Evolutionary conservation across 2,797 vertebrate genomes (phyloP).

Genomic region (Rhabdomys pumilio): DNA sequence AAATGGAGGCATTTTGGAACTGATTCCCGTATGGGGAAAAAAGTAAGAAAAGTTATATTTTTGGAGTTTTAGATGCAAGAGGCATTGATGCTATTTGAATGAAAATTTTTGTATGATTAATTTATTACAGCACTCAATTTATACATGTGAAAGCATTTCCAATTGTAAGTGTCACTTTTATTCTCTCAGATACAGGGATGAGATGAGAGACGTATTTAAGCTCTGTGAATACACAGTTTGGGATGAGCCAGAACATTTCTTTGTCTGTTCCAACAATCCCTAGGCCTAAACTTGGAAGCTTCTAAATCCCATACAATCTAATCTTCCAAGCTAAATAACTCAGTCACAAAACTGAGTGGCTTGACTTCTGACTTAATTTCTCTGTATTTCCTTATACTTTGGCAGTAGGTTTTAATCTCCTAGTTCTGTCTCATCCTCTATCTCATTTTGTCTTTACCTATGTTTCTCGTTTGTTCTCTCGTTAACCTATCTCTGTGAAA

Average conservation of each 20-base stretch:
- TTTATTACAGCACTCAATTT: neutral
- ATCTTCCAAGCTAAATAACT: neutral
- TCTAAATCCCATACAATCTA: neutral
- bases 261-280: neutral
- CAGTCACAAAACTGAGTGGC: neutral
- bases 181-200: neutral
- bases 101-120: neutral
- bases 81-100: neutral
- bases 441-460: neutral
- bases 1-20: neutral
- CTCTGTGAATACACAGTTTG: neutral
- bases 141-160: neutral
- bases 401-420: neutral
- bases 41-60: neutral
- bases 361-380: neutral
- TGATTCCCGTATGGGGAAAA: neutral
- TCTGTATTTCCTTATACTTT: neutral
- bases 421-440: neutral
- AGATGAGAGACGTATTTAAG: neutral
- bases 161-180: neutral
- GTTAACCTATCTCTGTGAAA: neutral
- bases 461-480: neutral
- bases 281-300: neutral
- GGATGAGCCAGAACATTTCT: neutral
- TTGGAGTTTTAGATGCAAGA: neutral